A percentile compares a stretch with the other conserved stretches of the same genome.
Evolutionary conservation across 2,888 invertebrate genomes (phyloP).

Genomic region (Cephus rjabovi): DNA sequence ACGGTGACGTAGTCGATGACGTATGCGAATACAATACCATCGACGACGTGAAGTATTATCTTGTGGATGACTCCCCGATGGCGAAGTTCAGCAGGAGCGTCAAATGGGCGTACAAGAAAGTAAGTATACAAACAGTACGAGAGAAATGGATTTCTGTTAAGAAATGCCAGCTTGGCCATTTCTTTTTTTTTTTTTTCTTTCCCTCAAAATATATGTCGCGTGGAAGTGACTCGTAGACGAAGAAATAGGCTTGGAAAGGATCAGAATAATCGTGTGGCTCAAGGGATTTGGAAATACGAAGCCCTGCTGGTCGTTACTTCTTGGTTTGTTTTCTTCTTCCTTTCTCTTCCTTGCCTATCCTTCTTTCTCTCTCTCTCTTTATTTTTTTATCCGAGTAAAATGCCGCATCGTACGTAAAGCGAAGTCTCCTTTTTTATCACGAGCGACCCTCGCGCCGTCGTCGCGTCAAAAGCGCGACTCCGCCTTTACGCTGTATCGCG

Average conservation of each 20-base stretch:
- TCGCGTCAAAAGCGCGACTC: neutral
- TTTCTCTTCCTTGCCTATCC: too few species aligned
- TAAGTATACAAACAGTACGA: constrained; percentile 38
- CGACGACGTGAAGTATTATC: constrained; percentile 47
- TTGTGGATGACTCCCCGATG: constrained; percentile 55
- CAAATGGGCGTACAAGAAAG: constrained; percentile 59
- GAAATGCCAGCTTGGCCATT: neutral
- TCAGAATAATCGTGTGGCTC: too few species aligned
- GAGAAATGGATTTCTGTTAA: neutral
- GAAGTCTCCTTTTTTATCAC: neutral
- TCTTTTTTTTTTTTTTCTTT: neutral
- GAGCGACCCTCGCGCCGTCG: neutral
- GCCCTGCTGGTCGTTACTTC: too few species aligned
- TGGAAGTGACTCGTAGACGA: too few species aligned
- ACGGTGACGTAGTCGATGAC: constrained; percentile 23
- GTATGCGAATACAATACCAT: neutral
- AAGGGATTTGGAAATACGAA: too few species aligned
- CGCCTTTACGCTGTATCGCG: constrained; percentile 3
- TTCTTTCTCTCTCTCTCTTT: too few species aligned
- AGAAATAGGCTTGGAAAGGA: too few species aligned
- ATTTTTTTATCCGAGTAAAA: too few species aligned
- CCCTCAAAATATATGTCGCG: neutral
- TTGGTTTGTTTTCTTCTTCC: too few species aligned
- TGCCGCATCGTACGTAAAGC: neutral
- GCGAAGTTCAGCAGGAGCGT: constrained; percentile 51